Conservation (phyloP, 2,113 vertebrate species). For the Nettapus auritus region DNA sequence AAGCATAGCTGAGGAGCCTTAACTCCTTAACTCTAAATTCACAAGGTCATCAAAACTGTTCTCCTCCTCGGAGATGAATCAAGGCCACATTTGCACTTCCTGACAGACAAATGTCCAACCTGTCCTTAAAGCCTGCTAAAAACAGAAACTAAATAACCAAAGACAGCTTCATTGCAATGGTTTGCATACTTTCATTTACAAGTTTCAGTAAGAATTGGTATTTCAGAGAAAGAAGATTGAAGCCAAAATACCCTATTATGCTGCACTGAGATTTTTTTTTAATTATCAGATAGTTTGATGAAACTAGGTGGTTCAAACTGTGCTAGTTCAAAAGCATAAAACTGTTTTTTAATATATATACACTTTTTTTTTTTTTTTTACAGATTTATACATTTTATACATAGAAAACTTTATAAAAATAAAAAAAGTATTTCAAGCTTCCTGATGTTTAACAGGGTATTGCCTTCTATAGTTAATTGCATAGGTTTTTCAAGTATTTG, state of each 20-base stretch:
- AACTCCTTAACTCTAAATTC: neutral
- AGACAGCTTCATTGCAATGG: neutral
- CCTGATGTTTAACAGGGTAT: neutral
- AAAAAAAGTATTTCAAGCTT: neutral
- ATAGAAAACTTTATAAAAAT: no score
- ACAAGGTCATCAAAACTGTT: neutral
- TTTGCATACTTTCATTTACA: neutral
- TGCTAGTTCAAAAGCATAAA: neutral
- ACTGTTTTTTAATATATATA: neutral
- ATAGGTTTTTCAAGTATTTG: neutral
- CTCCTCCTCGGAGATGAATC: neutral
- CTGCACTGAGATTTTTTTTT: neutral
- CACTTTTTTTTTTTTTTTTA: no score
- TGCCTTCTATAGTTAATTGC: neutral
- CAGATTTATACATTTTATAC: no score
- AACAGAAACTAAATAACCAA: neutral
- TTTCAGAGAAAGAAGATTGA: neutral
- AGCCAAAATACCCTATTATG: neutral
- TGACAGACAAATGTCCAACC: neutral
- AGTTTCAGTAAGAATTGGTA: neutral
- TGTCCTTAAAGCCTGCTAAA: neutral
- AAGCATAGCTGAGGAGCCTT: neutral
- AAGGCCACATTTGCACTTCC: neutral
- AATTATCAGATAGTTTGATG: neutral
- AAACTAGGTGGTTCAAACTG: neutral